Conservation (phyloP, 53 echinoderm and acorn worm genomes). For the Antedon mediterranea region DNA sequence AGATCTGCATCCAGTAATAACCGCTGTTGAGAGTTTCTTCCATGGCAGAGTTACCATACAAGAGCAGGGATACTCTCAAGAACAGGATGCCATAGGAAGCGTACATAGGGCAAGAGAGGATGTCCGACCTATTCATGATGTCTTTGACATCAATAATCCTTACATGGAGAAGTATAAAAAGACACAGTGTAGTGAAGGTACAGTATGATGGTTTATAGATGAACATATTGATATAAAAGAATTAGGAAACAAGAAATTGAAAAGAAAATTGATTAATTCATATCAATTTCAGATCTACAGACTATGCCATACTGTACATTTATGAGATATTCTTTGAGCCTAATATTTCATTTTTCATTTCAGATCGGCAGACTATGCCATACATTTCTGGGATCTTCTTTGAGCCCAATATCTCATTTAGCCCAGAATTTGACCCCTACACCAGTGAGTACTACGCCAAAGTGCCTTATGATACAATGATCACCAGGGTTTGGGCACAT, state of each 20-base stretch:
- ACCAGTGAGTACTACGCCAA: constrained; percentile 52
- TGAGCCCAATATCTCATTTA: constrained; percentile 47
- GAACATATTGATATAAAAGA: no score
- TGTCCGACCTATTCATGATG: constrained; percentile 35
- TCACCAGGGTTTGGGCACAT: constrained; percentile 69
- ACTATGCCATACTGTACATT: constrained; percentile 53
- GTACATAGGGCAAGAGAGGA: background rate
- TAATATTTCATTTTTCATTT: constrained; percentile 22
- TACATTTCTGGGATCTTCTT: constrained; percentile 51
- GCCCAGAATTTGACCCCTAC: constrained; percentile 67
- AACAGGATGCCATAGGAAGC: background rate
- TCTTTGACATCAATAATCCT: constrained; percentile 41
- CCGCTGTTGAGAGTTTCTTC: constrained; percentile 38
- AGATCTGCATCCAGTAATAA: constrained; percentile 46
- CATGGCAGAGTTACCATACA: background rate
- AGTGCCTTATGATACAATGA: constrained; percentile 42
- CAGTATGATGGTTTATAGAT: constrained; percentile 8
- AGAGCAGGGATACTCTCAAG: background rate
- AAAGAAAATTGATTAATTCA: no score
- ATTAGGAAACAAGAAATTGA: no score
- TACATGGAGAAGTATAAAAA: constrained; percentile 31
- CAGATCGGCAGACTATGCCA: constrained; percentile 59
- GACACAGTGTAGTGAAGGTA: constrained; percentile 66
- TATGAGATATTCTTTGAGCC: constrained; percentile 58
- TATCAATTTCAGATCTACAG: constrained; percentile 58